These are phyloP conservation scores for Sinocyclocheilus maitianheensis DNA, from an alignment of 2,113 vertebrate species.

Conservation along the genomic window DNA sequence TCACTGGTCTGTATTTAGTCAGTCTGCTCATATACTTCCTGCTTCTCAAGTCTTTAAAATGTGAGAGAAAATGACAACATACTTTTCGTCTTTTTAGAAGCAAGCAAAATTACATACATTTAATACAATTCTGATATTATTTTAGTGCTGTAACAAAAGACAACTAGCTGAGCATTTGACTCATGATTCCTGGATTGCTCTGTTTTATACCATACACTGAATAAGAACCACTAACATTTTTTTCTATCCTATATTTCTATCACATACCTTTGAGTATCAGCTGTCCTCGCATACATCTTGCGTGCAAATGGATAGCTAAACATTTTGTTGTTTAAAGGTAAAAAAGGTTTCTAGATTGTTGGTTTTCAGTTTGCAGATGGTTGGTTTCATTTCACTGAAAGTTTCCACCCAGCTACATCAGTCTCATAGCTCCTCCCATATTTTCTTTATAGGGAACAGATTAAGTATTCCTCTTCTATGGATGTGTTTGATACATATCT, in stretches of 20 bases:
- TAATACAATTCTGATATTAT: not conserved
- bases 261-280: slow-evolving; percentile 1
- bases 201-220: not conserved
- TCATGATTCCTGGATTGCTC: not conserved
- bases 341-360: not conserved
- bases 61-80: too few relatives aligned
- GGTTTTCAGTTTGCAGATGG: not conserved
- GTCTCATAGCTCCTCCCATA: not conserved
- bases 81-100: not conserved
- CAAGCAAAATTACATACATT: not conserved
- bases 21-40: too few relatives aligned
- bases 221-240: not conserved
- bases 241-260: not conserved
- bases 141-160: not conserved
- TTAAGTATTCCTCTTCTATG: not conserved
- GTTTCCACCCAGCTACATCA: not conserved
- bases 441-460: not conserved
- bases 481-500: not conserved
- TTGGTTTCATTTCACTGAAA: slow-evolving; percentile 7
- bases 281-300: not conserved
- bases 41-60: not conserved
- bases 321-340: not conserved
- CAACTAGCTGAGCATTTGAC: not conserved
- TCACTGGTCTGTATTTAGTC: too few relatives aligned
- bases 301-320: not conserved